phyloP scores from a whole-genome alignment of 2,797 vertebrate genomes.

The Avahi laniger region DNA sequence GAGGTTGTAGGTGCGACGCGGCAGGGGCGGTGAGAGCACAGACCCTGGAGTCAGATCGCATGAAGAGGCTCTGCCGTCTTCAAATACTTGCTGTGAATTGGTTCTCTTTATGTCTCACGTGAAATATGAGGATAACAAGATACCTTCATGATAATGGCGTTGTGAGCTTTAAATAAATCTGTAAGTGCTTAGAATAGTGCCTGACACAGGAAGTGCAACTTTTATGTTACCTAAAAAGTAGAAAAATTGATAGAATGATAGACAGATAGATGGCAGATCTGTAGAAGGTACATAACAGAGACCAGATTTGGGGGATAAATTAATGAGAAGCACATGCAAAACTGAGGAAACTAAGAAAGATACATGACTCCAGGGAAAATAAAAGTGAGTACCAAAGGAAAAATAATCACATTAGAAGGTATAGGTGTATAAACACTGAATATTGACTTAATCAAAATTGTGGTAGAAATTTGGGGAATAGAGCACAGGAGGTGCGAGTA shows the following conservation, averaged over 20 bases:
- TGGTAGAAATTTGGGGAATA: neutral
- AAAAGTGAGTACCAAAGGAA: neutral
- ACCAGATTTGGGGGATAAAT: neutral
- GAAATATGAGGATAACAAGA: neutral
- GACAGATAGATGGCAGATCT: neutral
- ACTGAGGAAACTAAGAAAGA: neutral
- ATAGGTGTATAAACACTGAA: neutral
- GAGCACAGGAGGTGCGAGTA: neutral
- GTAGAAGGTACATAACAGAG: neutral
- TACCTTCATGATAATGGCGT: too few relatives aligned
- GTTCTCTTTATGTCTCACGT: neutral
- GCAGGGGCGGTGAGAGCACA: neutral
- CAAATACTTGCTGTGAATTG: neutral
- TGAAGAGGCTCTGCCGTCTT: neutral
- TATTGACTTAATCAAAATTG: neutral
- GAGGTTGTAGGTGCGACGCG: fast-evolving
- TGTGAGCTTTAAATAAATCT: neutral
- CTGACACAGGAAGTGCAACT: neutral
- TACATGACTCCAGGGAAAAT: neutral
- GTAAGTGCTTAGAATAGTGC: neutral
- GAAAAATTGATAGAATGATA: neutral
- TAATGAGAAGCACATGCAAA: neutral
- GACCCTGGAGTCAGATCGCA: neutral
- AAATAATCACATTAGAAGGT: neutral
- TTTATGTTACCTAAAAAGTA: neutral